A percentile compares a stretch with the other conserved stretches of the same genome.
Evolutionary conservation across 1,140 invertebrate genomes (phyloP).

Genomic region (Campodea augens): DNA sequence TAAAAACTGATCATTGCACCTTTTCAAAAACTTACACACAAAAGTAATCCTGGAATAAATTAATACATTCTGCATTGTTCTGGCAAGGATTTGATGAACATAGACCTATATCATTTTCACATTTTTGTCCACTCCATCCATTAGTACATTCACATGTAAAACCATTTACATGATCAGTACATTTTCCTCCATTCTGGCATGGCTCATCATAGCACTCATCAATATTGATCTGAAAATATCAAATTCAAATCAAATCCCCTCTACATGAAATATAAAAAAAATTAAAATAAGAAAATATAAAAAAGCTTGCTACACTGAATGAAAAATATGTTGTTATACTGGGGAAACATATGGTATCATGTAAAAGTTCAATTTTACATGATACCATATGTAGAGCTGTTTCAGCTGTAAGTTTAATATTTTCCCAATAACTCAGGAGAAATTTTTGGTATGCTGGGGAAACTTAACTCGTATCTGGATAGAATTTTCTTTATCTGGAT

Average conservation of each 20-base stretch:
- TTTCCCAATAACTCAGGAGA: no score
- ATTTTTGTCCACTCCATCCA: constrained; percentile 75
- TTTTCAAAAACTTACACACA: constrained; percentile 70
- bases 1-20: no score
- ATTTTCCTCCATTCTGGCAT: constrained; percentile 74
- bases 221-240: constrained; percentile 36
- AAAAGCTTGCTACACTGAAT: no score
- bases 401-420: no score
- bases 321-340: constrained; percentile 14
- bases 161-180: constrained; percentile 62
- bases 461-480: no score
- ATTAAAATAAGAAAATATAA: constrained; percentile 2
- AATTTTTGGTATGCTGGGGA: no score
- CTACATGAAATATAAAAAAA: constrained; percentile 4
- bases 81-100: constrained; percentile 72
- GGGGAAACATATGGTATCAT: constrained; percentile 8
- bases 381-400: no score
- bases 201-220: constrained; percentile 76
- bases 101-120: constrained; percentile 69
- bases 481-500: no score
- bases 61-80: constrained; percentile 80
- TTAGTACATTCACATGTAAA: constrained; percentile 66
- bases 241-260: neutral
- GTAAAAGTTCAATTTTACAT: neutral
- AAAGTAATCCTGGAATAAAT: constrained; percentile 88